These are phyloP conservation scores for Ridgeia piscesae DNA, from an alignment of 1,140 invertebrate genomes.

Conservation along the genomic window DNA sequence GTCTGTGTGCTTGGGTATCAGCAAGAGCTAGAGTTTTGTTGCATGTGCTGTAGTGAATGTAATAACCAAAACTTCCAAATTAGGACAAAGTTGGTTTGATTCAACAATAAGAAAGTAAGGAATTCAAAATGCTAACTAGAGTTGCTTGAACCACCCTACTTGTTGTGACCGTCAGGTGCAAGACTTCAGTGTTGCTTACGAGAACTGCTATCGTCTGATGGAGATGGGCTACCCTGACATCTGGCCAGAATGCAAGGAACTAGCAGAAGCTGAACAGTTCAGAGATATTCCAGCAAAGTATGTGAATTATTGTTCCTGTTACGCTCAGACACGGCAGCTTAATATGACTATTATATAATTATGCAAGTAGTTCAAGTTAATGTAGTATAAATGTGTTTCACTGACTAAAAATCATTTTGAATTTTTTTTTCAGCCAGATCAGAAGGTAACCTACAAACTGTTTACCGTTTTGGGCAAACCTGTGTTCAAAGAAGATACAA, in stretches of 20 bases:
- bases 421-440: too few relatives aligned
- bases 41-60: background rate
- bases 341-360: too few relatives aligned
- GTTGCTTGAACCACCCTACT: background rate
- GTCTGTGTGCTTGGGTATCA: too few relatives aligned
- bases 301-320: conserved; percentile 25
- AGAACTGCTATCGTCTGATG: conserved; percentile 62
- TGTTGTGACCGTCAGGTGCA: conserved; percentile 32
- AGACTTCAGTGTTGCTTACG: conserved; percentile 62
- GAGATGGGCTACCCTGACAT: conserved; percentile 59
- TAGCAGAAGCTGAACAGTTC: conserved; percentile 61
- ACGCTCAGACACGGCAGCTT: too few relatives aligned
- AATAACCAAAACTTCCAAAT: background rate
- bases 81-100: background rate
- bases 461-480: too few relatives aligned
- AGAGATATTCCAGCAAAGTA: conserved; percentile 60
- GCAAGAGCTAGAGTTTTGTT: too few relatives aligned
- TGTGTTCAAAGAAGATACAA: too few relatives aligned
- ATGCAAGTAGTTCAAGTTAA: too few relatives aligned
- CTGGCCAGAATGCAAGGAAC: conserved; percentile 62
- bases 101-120: background rate
- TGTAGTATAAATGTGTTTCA: too few relatives aligned
- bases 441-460: too few relatives aligned
- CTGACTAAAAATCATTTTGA: too few relatives aligned
- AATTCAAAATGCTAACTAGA: background rate